Conservation (phyloP, 2,113 vertebrate genomes). For the Glareola pratincola region DNA sequence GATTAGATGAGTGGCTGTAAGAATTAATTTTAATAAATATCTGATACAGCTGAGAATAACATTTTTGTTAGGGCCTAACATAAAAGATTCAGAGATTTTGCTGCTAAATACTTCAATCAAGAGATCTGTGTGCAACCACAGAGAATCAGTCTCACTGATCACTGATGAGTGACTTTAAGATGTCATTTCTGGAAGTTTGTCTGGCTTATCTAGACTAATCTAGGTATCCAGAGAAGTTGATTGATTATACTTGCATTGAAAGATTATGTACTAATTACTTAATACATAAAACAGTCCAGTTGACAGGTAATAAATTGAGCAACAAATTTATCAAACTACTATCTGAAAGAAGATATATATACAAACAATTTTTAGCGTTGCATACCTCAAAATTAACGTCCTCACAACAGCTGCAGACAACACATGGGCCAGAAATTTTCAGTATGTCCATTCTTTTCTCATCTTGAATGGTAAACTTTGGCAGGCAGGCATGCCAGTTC, state of each 20-base stretch:
- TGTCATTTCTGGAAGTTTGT: background rate
- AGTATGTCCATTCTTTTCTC: slow-evolving; percentile 80
- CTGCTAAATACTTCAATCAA: background rate
- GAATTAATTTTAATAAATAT: background rate
- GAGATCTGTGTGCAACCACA: background rate
- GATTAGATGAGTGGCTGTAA: background rate
- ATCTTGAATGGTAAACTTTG: slow-evolving; percentile 86
- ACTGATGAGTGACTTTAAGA: background rate
- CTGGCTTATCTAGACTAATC: background rate
- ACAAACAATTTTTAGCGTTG: background rate
- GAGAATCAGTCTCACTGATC: background rate
- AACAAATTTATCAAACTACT: background rate
- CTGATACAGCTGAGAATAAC: background rate
- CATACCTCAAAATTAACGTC: slow-evolving; percentile 91
- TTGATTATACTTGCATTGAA: background rate
- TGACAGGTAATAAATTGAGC: background rate
- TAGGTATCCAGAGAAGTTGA: background rate
- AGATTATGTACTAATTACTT: background rate
- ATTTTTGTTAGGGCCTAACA: background rate
- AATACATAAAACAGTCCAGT: background rate
- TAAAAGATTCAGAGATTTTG: background rate
- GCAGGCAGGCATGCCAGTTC: slow-evolving; percentile 87
- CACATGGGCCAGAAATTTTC: slow-evolving; percentile 86
- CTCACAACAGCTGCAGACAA: slow-evolving; percentile 84
- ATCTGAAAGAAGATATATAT: background rate